Evolutionary conservation across 2,888 invertebrate genomes (phyloP).

Genomic region (Morpho deidamia): DNA sequence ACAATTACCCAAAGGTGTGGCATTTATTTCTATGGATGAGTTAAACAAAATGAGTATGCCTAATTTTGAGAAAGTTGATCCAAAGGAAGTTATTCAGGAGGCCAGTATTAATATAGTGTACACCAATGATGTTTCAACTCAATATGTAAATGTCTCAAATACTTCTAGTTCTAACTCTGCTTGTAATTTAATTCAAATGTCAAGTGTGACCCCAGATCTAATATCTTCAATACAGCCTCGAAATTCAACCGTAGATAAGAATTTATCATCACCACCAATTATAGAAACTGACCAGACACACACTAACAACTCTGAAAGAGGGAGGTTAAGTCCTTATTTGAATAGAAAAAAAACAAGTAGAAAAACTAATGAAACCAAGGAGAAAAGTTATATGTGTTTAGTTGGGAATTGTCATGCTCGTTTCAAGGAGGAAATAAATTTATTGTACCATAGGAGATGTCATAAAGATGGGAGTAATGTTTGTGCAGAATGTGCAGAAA

Average conservation of each 20-base stretch:
- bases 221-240: conserved; percentile 60
- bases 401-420: conserved; percentile 76
- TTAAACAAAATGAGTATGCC: conserved; percentile 68
- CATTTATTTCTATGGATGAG: conserved; percentile 67
- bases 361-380: conserved; percentile 22
- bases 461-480: conserved; percentile 70
- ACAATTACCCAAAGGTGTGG: conserved; percentile 58
- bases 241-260: conserved; percentile 31
- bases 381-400: conserved; percentile 63
- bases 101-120: conserved; percentile 73
- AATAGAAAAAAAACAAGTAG: conserved; percentile 10
- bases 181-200: conserved; percentile 53
- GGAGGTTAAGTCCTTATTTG: conserved; percentile 19
- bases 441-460: conserved; percentile 82
- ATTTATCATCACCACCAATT: conserved; percentile 31
- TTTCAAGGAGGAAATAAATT: conserved; percentile 77
- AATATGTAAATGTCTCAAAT: conserved; percentile 56
- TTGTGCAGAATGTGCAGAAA: conserved; percentile 83
- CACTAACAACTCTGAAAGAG: conserved; percentile 34
- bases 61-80: conserved; percentile 67
- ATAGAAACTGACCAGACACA: conserved; percentile 28
- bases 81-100: conserved; percentile 69
- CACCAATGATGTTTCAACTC: conserved; percentile 56
- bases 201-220: conserved; percentile 61
- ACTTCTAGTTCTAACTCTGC: conserved; percentile 35